Evolutionary conservation across 2,113 vertebrate species (phyloP).

Genomic region (Synodontis membranacea): DNA sequence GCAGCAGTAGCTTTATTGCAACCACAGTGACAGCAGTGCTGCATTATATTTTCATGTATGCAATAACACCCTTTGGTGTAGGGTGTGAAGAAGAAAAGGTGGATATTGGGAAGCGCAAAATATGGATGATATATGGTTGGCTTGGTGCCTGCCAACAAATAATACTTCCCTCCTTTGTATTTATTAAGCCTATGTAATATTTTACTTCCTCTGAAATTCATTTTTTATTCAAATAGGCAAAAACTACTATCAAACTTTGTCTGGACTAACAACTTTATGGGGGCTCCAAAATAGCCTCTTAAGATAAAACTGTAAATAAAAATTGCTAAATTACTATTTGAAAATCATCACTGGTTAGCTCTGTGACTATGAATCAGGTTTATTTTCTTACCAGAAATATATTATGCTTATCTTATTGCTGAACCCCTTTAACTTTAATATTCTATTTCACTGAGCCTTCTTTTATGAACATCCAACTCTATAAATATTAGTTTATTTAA

Average conservation of each 20-base stretch:
- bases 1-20: background rate
- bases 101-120: background rate
- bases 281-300: background rate
- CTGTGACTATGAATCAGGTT: background rate
- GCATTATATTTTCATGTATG: background rate
- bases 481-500: background rate
- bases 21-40: background rate
- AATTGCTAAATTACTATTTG: background rate
- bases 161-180: slow-evolving; percentile 10
- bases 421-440: background rate
- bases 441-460: background rate
- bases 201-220: background rate
- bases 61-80: background rate
- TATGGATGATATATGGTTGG: background rate
- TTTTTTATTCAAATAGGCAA: background rate
- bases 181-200: background rate
- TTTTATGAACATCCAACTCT: background rate
- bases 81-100: slow-evolving; percentile 1
- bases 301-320: background rate
- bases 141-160: background rate
- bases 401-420: background rate
- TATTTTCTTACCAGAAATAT: background rate
- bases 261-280: background rate
- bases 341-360: background rate
- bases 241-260: background rate